Conservation (phyloP, 2,888 invertebrate genomes). For the Rhamnusium bicolor region DNA sequence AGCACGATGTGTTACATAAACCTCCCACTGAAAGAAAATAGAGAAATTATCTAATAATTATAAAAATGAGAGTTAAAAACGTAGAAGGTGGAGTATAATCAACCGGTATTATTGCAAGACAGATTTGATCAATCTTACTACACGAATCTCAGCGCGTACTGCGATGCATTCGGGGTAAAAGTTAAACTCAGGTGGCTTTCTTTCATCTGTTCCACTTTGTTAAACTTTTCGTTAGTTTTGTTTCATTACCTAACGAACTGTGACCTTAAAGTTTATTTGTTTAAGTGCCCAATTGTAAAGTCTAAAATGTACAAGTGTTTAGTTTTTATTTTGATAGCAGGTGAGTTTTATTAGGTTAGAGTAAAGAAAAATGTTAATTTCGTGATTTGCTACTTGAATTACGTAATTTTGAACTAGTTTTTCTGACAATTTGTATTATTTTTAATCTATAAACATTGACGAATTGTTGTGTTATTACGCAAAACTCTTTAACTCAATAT, state of each 20-base stretch:
- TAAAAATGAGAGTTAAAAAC: conserved; percentile 21
- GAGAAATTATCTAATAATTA: conserved; percentile 12
- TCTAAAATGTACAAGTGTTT: conserved; percentile 20
- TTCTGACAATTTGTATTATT: background rate
- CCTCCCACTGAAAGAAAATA: conserved; percentile 22
- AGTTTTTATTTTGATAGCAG: conserved; percentile 4
- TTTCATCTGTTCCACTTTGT: background rate
- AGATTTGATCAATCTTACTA: conserved; percentile 7
- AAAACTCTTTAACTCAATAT: background rate
- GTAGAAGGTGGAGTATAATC: conserved; percentile 17
- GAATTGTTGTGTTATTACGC: background rate
- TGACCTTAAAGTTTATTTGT: background rate
- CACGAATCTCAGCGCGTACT: background rate
- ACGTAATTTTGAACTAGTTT: background rate
- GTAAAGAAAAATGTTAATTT: background rate
- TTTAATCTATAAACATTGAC: background rate
- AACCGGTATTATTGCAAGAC: conserved; percentile 17
- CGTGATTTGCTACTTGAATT: background rate
- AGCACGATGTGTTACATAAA: background rate
- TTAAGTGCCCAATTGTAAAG: background rate
- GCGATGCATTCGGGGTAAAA: conserved; percentile 25
- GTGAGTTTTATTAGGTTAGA: background rate
- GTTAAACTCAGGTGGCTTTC: background rate
- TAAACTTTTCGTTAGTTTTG: background rate
- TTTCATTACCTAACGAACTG: background rate